Evolutionary conservation across 2,797 vertebrate species (phyloP).

Genomic region (Sorex maritimensis): DNA sequence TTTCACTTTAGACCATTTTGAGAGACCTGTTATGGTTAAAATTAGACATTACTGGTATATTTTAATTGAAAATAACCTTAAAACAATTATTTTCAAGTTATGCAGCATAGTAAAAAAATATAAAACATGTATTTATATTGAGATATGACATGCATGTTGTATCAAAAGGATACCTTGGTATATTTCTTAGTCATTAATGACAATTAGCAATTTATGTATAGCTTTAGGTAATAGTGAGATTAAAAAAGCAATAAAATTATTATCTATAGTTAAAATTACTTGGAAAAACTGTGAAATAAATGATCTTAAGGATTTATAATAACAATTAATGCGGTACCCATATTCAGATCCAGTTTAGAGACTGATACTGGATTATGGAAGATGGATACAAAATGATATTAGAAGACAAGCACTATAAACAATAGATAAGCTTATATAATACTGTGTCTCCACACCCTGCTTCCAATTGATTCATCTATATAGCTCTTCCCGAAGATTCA

Average conservation of each 20-base stretch:
- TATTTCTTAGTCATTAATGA: neutral
- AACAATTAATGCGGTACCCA: neutral
- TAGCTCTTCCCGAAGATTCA: neutral
- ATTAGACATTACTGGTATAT: neutral
- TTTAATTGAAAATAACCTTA: neutral
- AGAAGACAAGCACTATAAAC: neutral
- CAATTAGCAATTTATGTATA: neutral
- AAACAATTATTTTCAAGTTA: neutral
- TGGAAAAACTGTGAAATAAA: neutral
- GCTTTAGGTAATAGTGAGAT: neutral
- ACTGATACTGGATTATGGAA: neutral
- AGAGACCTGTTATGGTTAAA: neutral
- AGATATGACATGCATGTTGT: neutral
- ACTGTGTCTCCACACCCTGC: no score
- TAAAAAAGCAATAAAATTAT: neutral
- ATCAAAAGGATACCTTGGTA: neutral
- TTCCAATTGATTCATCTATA: neutral
- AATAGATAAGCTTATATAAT: neutral
- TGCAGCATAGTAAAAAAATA: neutral
- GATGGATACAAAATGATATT: neutral
- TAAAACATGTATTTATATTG: neutral
- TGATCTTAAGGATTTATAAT: no score
- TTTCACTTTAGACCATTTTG: neutral
- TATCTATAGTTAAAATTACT: neutral
- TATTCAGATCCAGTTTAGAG: neutral